Conservation (phyloP, 2,113 vertebrate genomes). For the Otus sunia region DNA sequence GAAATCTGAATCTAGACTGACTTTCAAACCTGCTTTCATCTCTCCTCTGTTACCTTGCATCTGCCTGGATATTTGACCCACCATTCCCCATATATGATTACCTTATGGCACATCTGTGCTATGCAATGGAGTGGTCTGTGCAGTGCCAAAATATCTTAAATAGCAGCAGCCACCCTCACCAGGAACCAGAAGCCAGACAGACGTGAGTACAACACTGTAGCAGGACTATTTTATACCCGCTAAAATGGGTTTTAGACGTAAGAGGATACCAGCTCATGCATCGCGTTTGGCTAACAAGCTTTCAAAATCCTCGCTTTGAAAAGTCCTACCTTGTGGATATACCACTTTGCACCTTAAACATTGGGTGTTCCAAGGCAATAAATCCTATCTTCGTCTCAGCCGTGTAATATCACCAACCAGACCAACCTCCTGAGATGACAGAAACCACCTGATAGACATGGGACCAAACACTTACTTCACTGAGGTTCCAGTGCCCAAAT, state of each 20-base stretch:
- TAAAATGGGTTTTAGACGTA: not conserved
- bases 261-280: not conserved
- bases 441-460: not conserved
- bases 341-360: not conserved
- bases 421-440: not conserved
- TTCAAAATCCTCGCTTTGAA: not conserved
- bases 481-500: not conserved
- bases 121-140: not conserved
- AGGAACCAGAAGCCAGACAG: not conserved
- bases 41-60: not conserved
- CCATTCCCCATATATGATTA: not conserved
- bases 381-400: not conserved
- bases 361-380: not conserved
- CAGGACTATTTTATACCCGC: not conserved
- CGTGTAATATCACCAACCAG: not conserved
- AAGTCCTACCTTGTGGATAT: not conserved
- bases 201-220: fast-evolving
- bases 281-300: not conserved
- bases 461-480: not conserved
- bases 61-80: not conserved
- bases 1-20: not conserved
- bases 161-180: not conserved
- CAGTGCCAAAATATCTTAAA: not conserved
- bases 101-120: not conserved
- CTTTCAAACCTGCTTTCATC: not conserved